phyloP scores from a whole-genome alignment of 1,140 invertebrate species.

The Plectrocnemia conspersa region DNA sequence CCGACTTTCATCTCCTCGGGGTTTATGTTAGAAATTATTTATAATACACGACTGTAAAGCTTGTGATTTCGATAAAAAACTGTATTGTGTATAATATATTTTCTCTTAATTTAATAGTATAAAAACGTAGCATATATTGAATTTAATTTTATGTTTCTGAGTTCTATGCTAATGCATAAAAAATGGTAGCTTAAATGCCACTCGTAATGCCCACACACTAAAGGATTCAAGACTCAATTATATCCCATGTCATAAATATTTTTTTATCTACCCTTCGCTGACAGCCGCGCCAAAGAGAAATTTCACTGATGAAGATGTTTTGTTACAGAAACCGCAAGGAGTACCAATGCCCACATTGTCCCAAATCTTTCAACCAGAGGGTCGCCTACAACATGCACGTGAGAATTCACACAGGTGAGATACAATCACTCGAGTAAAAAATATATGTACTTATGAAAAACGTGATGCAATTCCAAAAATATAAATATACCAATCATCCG shows the following conservation, averaged over 20 bases:
- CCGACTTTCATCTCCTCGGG: too few relatives aligned
- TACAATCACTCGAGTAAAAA: too few relatives aligned
- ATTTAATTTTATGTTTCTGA: too few relatives aligned
- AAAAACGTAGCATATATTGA: too few relatives aligned
- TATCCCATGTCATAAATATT: not conserved
- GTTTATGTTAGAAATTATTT: too few relatives aligned
- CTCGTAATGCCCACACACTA: too few relatives aligned
- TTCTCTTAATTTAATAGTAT: not conserved
- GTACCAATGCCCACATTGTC: conserved; percentile 68
- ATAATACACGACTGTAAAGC: not conserved
- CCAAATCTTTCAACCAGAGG: conserved; percentile 74
- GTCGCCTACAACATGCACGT: conserved; percentile 81
- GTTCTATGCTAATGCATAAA: too few relatives aligned
- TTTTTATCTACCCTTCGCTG: not conserved
- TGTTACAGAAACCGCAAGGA: conserved; percentile 61
- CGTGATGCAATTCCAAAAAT: not conserved
- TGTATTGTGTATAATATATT: not conserved
- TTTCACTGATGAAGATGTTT: not conserved
- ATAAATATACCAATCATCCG: not conserved
- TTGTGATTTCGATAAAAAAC: not conserved
- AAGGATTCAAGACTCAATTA: too few relatives aligned
- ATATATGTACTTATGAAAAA: conserved; percentile 3
- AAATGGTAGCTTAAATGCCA: too few relatives aligned
- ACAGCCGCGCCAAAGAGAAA: not conserved
- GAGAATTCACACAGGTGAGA: conserved; percentile 65